Evolutionary conservation across 35 echinoderm and acorn worm species (phyloP).

Genomic region (Apostichopus parvimensis): DNA sequence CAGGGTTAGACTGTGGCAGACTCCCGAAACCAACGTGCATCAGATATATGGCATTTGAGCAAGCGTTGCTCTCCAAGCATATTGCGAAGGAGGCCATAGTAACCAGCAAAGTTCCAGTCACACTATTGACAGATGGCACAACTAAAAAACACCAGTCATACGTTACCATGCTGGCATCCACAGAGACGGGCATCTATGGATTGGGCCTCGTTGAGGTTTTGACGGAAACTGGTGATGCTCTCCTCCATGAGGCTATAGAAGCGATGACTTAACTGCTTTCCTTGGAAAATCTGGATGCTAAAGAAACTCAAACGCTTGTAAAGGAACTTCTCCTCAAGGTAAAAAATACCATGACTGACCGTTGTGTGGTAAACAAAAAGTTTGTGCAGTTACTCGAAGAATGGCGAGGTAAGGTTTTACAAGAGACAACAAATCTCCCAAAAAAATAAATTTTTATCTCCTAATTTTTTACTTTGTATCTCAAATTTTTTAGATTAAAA

Average conservation of each 20-base stretch:
- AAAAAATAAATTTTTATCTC: too few species aligned
- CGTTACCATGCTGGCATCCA: slow-evolving; percentile 29
- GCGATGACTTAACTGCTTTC: slow-evolving; percentile 10
- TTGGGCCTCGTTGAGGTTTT: slow-evolving; percentile 5
- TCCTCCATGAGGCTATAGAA: not conserved
- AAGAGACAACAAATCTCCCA: too few species aligned
- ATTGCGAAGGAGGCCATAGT: slow-evolving; percentile 20
- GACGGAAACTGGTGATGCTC: not conserved
- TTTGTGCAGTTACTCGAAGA: slow-evolving; percentile 49
- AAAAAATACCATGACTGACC: slow-evolving; percentile 63
- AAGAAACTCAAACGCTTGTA: not conserved
- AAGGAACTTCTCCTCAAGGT: slow-evolving; percentile 39
- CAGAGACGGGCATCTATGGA: slow-evolving; percentile 17
- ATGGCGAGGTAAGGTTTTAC: slow-evolving; percentile 28
- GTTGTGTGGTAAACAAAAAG: slow-evolving; percentile 65
- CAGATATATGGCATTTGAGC: slow-evolving; percentile 75
- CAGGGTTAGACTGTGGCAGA: slow-evolving; percentile 53
- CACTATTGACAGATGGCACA: not conserved
- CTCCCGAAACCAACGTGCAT: slow-evolving; percentile 67
- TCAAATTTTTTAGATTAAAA: too few species aligned
- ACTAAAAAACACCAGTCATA: slow-evolving; percentile 54
- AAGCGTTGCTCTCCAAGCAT: slow-evolving; percentile 62
- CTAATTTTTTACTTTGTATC: too few species aligned
- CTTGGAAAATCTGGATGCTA: not conserved
- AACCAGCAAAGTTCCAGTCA: not conserved